Percentiles rank a stretch among this genome's conserved stretches.
Evolutionary conservation across 2,888 invertebrate genomes (phyloP).

Genomic region (Latrodectus elegans): DNA sequence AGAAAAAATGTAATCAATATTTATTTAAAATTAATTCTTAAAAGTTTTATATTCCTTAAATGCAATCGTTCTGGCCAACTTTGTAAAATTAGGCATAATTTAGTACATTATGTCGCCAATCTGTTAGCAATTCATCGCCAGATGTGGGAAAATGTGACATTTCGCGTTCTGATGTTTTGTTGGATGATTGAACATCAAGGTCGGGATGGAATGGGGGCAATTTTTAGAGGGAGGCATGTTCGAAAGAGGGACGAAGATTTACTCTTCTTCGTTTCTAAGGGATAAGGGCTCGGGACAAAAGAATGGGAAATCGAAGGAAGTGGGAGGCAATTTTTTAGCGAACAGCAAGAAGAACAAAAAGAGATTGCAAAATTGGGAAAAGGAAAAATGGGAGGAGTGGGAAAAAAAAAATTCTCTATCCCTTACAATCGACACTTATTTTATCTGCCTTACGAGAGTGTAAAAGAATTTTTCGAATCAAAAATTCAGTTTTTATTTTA

Average conservation of each 20-base stretch:
- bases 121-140: conserved; percentile 11
- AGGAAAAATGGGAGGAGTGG: background rate
- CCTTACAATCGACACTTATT: conserved; percentile 61
- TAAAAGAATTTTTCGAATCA: conserved; percentile 67
- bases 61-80: too few relatives aligned
- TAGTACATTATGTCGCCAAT: background rate
- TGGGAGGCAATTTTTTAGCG: conserved; percentile 67
- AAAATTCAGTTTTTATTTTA: conserved; percentile 63
- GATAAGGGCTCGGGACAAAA: conserved; percentile 32
- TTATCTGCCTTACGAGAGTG: conserved; percentile 67
- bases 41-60: too few relatives aligned
- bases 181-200: conserved; percentile 33
- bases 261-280: conserved; percentile 8
- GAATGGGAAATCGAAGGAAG: conserved; percentile 67
- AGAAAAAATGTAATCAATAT: too few relatives aligned
- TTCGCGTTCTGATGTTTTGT: conserved; percentile 37
- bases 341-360: background rate
- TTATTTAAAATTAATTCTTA: too few relatives aligned
- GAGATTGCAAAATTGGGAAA: background rate
- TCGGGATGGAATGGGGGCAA: conserved; percentile 36
- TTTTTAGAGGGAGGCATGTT: conserved; percentile 50
- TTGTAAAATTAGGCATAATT: too few relatives aligned
- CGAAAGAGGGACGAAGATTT: conserved; percentile 21
- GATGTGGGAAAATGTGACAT: background rate
- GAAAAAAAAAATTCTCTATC: background rate